These are phyloP conservation scores for Trichogramma dendrolimi DNA, from an alignment of 2,888 invertebrate genomes.

Conservation along the genomic window DNA sequence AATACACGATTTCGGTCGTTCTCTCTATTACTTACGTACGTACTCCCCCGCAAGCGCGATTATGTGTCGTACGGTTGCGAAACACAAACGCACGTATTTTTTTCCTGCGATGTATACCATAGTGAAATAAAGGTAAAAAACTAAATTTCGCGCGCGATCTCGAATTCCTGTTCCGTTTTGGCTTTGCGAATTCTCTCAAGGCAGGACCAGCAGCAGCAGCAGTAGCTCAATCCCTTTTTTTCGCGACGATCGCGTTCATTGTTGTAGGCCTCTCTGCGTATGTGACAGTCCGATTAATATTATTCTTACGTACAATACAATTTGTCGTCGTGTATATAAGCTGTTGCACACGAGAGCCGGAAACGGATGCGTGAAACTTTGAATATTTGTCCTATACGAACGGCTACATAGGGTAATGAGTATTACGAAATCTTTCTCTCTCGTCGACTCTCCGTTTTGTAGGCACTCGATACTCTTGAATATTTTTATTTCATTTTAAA, in stretches of 20 bases:
- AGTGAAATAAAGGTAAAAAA: too few relatives aligned
- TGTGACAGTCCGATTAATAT: too few relatives aligned
- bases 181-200: too few relatives aligned
- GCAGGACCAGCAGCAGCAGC: too few relatives aligned
- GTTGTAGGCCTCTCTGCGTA: conserved; percentile 1
- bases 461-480: too few relatives aligned
- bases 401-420: conserved; percentile 40
- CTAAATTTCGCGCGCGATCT: too few relatives aligned
- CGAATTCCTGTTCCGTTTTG: too few relatives aligned
- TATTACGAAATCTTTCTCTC: not conserved
- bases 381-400: conserved; percentile 30
- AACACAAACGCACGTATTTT: conserved; percentile 15
- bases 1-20: conserved; percentile 36
- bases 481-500: too few relatives aligned
- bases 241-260: conserved; percentile 16
- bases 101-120: too few relatives aligned
- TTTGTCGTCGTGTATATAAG: conserved; percentile 41
- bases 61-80: conserved; percentile 15
- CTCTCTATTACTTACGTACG: conserved; percentile 1
- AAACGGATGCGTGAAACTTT: conserved; percentile 50
- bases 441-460: too few relatives aligned
- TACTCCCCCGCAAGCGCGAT: conserved; percentile 3
- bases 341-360: conserved; percentile 42
- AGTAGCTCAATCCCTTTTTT: conserved; percentile 20
- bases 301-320: too few relatives aligned